Base-by-base conservation (phyloP, 2,797 vertebrate species). In the Phylloscopus collybita region DNA sequence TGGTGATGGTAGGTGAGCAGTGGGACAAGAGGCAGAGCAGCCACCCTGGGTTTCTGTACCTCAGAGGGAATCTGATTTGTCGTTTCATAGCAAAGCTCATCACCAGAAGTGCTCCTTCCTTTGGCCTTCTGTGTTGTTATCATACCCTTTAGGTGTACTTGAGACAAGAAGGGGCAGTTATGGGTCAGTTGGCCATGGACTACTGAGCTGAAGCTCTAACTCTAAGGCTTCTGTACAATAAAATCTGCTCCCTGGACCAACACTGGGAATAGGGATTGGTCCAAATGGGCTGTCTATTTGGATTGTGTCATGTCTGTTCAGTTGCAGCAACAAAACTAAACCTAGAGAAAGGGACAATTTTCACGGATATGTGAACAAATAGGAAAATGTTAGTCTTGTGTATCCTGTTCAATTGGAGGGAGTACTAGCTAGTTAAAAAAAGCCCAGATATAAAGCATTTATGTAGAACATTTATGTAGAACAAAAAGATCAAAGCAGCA, bases 401-500 rank as follows among this genome's bases (percentile, higher is more conserved):
- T 89, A 67, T 92, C 80, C 50, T 86, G 51, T 91, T 45, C 47
- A 66, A 42, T 40, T 86, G 12, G 84, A 91, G 59, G 64, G 65
- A 86, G 56, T 79, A 44, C 65, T 70, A 91, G 49, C 65, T 80
- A 26, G 64, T 50, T 74, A 6, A 86, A 88, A 88, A 80, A 65
- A 65, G 4, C 17, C 20, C 8, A 32, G 4, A 38, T 76, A 8
- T 42, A 69, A 62, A 73, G 44, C 71, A 75, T 64, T 92, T 91
- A 45, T 29, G 12, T 54, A 71, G 66, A 88, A 91, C 71, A 75
- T 64, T 92, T 91, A 45, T 29, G 12, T 54, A 71, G 66, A 88
- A 91, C 34, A 34, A 34, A 34, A 34, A 34, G 34, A 34, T 34
- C 34, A 34, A 96, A 97, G 86, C 76, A 94, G 89, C 62, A 86